Percentiles rank a stretch among this genome's conserved stretches.
These are phyloP conservation scores for Taeniopygia guttata DNA, from an alignment of 2,797 vertebrate genomes.

Conservation along the genomic window DNA sequence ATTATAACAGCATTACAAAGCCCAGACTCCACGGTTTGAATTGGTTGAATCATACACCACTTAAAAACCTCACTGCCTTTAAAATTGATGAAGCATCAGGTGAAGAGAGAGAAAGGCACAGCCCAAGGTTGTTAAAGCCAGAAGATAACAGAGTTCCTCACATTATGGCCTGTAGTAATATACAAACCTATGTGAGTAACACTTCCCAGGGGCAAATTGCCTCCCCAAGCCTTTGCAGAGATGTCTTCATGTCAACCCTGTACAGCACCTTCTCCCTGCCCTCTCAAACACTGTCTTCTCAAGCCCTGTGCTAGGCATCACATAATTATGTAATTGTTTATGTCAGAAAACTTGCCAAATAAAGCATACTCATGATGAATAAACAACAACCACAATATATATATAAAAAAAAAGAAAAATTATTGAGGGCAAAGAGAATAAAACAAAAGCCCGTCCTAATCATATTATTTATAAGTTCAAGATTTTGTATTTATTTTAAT, in stretches of 20 bases:
- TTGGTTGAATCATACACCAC: not conserved
- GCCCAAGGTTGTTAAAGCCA: not conserved
- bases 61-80: not conserved
- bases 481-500: conserved; percentile 66
- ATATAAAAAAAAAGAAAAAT: rapidly evolving
- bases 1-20: not conserved
- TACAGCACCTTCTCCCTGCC: not conserved
- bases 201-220: not conserved
- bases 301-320: not conserved
- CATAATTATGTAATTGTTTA: not conserved
- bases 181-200: not conserved
- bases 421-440: not conserved
- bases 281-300: not conserved
- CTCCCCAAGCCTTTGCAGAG: not conserved
- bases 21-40: not conserved
- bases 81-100: not conserved
- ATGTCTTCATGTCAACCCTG: not conserved
- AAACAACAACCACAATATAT: not conserved
- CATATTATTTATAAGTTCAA: conserved; percentile 66
- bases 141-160: not conserved
- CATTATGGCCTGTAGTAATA: no score
- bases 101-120: not conserved
- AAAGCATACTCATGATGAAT: not conserved
- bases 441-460: conserved; percentile 50
- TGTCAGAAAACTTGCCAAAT: not conserved